Percentiles rank a stretch among this genome's conserved stretches.
Evolutionary conservation across 2,113 vertebrate genomes (phyloP).

Genomic region (Drymodes brunneopygia): DNA sequence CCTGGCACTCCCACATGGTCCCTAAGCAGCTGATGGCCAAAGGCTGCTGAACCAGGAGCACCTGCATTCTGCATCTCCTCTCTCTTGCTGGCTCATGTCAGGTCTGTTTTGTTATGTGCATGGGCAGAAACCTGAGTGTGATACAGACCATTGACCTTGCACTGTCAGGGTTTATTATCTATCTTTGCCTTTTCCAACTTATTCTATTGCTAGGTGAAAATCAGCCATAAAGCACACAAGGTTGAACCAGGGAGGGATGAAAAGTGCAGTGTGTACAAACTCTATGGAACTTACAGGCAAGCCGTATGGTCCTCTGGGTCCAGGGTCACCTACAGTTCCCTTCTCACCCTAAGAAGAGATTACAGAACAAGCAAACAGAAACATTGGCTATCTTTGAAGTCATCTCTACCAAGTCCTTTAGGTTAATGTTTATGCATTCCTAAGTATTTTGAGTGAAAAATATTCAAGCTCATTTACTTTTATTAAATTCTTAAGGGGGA

Average conservation of each 20-base stretch:
- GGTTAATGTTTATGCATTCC: neutral
- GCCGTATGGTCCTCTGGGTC: conserved; percentile 93
- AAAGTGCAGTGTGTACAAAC: neutral
- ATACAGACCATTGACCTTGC: neutral
- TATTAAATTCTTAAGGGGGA: neutral
- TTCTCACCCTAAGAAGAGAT: conserved; percentile 78
- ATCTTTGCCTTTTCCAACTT: neutral
- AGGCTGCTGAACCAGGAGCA: neutral
- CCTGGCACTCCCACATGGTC: neutral
- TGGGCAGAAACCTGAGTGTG: neutral
- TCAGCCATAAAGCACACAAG: neutral
- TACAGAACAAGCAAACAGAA: conserved; percentile 24
- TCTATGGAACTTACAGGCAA: conserved; percentile 86
- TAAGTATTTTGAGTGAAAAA: neutral
- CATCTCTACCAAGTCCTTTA: neutral
- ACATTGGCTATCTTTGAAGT: neutral
- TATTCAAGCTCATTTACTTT: neutral
- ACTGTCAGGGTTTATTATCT: neutral
- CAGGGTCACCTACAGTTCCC: conserved; percentile 85
- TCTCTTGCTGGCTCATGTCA: neutral
- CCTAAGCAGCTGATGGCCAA: neutral
- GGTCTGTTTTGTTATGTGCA: neutral
- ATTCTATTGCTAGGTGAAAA: neutral
- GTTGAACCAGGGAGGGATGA: conserved; percentile 20
- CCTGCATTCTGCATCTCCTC: neutral